Conservation (phyloP, 2,797 vertebrate species). For the Rachycentron canadum region DNA sequence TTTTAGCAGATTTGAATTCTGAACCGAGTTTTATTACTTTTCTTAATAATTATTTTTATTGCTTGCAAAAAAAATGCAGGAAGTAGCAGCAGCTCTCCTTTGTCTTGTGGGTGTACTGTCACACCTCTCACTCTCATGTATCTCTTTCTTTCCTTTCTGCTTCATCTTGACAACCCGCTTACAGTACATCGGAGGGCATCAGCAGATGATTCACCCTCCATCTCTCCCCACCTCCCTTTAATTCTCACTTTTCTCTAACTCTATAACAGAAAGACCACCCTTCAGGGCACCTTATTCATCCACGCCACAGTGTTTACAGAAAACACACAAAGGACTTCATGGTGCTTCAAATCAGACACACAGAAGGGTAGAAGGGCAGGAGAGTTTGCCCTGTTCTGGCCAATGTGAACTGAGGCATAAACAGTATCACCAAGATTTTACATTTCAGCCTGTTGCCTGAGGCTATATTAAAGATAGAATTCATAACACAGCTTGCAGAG, state of each 20-base stretch:
- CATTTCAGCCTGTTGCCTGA: constrained; percentile 70
- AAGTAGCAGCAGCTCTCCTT: background rate
- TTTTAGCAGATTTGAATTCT: background rate
- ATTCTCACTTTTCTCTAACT: constrained; percentile 56
- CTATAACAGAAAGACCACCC: constrained; percentile 58
- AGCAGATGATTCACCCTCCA: constrained; percentile 32
- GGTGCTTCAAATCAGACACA: constrained; percentile 61
- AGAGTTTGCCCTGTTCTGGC: constrained; percentile 67
- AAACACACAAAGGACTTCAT: constrained; percentile 73
- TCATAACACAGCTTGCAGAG: constrained; percentile 63
- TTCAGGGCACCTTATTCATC: constrained; percentile 61
- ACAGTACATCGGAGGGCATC: constrained; percentile 63
- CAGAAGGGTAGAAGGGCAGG: constrained; percentile 56
- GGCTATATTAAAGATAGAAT: constrained; percentile 78
- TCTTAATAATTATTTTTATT: background rate
- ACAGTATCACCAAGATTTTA: constrained; percentile 74
- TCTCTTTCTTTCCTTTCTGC: constrained; percentile 10
- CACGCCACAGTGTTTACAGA: constrained; percentile 76
- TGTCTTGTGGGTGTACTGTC: background rate
- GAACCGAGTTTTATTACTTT: background rate
- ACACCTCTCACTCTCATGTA: constrained; percentile 43
- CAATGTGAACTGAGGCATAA: constrained; percentile 62
- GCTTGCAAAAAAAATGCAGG: background rate
- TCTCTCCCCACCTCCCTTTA: constrained; percentile 46
- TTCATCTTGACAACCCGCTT: constrained; percentile 54